Percentiles rank a stretch among this genome's conserved stretches.
These are phyloP conservation scores for Sturnira hondurensis DNA, from an alignment of 2,113 vertebrate genomes.

Conservation along the genomic window DNA sequence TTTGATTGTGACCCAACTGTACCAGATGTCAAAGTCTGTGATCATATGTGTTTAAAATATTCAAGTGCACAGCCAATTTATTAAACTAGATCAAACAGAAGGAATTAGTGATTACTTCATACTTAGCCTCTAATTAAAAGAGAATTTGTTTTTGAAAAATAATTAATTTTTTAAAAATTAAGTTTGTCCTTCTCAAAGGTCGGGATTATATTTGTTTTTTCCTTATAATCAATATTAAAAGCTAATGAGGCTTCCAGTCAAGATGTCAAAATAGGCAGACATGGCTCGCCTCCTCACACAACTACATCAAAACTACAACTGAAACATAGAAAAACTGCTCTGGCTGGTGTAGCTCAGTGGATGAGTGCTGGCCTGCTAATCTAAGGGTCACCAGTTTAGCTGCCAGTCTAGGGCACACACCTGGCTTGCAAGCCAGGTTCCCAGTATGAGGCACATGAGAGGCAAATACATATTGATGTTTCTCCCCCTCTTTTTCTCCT, in stretches of 20 bases:
- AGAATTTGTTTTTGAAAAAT: background rate
- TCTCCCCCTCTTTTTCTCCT: no score
- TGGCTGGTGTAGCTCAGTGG: no score
- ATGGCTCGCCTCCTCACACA: no score
- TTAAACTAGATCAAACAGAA: background rate
- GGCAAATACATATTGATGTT: no score
- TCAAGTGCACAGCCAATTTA: background rate
- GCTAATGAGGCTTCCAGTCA: background rate
- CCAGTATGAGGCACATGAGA: no score
- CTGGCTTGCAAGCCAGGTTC: no score
- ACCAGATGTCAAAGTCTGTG: background rate
- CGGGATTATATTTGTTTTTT: background rate
- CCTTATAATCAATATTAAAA: background rate
- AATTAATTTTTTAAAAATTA: background rate
- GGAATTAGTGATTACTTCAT: background rate
- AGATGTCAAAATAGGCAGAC: no score
- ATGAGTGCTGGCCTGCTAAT: no score
- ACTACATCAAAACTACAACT: no score
- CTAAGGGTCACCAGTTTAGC: no score
- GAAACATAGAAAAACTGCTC: no score
- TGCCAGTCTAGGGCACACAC: no score
- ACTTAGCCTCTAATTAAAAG: background rate
- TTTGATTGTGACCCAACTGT: background rate
- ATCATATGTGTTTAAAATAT: constrained; percentile 17
- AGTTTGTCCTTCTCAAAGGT: background rate